These are phyloP conservation scores for Paedocypris sp. DNA, from an alignment of 2,113 vertebrate genomes.

Conservation along the genomic window DNA sequence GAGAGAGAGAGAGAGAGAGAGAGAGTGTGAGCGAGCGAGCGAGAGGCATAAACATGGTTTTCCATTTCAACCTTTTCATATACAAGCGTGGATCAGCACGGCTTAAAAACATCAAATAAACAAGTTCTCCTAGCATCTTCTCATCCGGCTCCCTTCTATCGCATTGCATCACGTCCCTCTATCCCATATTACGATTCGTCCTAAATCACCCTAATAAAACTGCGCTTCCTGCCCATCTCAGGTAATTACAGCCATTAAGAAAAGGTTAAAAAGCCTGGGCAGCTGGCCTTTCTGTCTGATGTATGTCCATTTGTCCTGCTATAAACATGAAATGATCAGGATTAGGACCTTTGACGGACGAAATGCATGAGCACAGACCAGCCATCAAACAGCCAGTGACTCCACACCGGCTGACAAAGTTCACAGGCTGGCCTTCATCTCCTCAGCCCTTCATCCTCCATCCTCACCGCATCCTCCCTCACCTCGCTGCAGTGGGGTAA, in stretches of 20 bases:
- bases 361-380: not conserved
- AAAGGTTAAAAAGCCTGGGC: conserved; percentile 58
- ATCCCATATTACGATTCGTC: conserved; percentile 38
- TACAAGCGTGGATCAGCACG: conserved; percentile 28
- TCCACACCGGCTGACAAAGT: not conserved
- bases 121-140: too few relatives aligned
- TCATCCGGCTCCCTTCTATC: too few relatives aligned
- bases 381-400: conserved; percentile 6
- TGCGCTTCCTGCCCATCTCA: conserved; percentile 36
- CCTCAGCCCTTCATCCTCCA: conserved; percentile 30
- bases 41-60: conserved; percentile 37
- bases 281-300: conserved; percentile 53
- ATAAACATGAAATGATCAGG: conserved; percentile 35
- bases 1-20: not conserved
- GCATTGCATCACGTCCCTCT: conserved; percentile 21
- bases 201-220: conserved; percentile 44
- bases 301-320: conserved; percentile 49
- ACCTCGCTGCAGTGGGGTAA: conserved; percentile 37
- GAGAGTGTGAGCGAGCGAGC: conserved; percentile 27
- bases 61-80: conserved; percentile 49
- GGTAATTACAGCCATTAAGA: conserved; percentile 44
- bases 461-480: conserved; percentile 38
- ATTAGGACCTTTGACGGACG: not conserved
- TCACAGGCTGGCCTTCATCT: conserved; percentile 13
- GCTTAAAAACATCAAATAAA: too few relatives aligned